Evolutionary conservation across 1,140 invertebrate species (phyloP).

Genomic region (Solenopsis invicta): DNA sequence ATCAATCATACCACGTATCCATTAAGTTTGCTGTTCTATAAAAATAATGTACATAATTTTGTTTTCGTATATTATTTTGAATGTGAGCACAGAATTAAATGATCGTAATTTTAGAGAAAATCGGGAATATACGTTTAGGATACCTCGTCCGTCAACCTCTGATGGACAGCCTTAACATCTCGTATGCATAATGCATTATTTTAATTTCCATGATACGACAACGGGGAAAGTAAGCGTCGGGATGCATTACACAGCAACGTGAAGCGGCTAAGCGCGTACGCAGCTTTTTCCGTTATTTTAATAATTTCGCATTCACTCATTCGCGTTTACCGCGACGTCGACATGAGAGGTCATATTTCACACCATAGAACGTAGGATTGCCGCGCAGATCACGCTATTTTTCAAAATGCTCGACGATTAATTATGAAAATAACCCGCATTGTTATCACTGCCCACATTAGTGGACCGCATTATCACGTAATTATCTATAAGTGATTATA

Average conservation of each 20-base stretch:
- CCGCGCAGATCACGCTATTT: slow-evolving; percentile 1
- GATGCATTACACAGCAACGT: not conserved
- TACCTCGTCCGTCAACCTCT: not conserved
- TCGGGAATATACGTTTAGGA: not conserved
- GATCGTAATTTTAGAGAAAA: not conserved
- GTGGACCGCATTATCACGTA: not conserved
- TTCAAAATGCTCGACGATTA: slow-evolving; percentile 23
- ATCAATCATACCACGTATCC: not conserved
- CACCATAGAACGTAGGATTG: not conserved
- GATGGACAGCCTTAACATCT: slow-evolving; percentile 11
- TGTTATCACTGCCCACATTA: not conserved
- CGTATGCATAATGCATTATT: slow-evolving; percentile 50
- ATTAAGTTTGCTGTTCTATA: not conserved
- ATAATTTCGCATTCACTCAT: slow-evolving; percentile 40
- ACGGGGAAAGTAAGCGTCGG: not conserved
- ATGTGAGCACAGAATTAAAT: not conserved
- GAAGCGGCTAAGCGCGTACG: not conserved
- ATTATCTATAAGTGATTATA: not conserved
- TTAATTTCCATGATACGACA: slow-evolving; percentile 38
- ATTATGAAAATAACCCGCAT: slow-evolving; percentile 26
- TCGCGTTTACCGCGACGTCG: slow-evolving; percentile 42
- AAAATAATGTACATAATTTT: not conserved
- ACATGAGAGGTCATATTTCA: slow-evolving; percentile 55
- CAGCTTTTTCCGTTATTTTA: slow-evolving; percentile 39
- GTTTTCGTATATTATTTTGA: not conserved